Percentiles rank a stretch among this genome's conserved stretches.
Evolutionary conservation across 2,888 invertebrate genomes (phyloP).

Genomic region (Lampropteryx suffumata): DNA sequence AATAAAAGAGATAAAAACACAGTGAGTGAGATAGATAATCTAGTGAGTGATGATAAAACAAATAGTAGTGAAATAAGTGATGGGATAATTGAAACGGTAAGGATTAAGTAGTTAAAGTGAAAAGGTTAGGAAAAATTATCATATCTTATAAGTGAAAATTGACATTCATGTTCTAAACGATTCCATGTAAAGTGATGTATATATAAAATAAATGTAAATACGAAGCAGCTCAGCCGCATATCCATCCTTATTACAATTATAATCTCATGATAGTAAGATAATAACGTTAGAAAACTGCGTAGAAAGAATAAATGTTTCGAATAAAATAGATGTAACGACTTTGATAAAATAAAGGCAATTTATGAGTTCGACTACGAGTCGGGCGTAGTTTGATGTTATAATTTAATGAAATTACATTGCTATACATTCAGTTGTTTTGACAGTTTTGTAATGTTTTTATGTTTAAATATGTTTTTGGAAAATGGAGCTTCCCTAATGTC

Average conservation of each 20-base stretch:
- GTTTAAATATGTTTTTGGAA: not conserved
- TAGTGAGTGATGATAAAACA: not conserved
- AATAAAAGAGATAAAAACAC: not conserved
- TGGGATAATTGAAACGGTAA: conserved; percentile 4
- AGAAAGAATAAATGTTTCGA: conserved; percentile 30
- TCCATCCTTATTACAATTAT: conserved; percentile 70
- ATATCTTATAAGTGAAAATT: conserved; percentile 44
- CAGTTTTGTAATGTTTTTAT: not conserved
- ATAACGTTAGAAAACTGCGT: conserved; percentile 37
- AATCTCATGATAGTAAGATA: conserved; percentile 46
- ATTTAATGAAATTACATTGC: too few species aligned
- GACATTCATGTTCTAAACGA: conserved; percentile 37
- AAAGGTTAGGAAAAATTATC: conserved; percentile 34
- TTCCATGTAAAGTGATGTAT: conserved; percentile 62
- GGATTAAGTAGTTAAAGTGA: conserved; percentile 12
- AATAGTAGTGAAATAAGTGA: not conserved
- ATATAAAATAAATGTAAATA: conserved; percentile 58
- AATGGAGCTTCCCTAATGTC: not conserved
- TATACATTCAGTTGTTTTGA: too few species aligned
- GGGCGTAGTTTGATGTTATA: too few species aligned
- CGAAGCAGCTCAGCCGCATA: conserved; percentile 72
- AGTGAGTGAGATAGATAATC: not conserved
- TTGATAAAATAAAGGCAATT: not conserved
- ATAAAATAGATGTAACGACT: conserved; percentile 11
- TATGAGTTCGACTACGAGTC: too few species aligned